Evolutionary conservation across 2,797 vertebrate genomes (phyloP).

Genomic region (Scolopax bukidnonensis): DNA sequence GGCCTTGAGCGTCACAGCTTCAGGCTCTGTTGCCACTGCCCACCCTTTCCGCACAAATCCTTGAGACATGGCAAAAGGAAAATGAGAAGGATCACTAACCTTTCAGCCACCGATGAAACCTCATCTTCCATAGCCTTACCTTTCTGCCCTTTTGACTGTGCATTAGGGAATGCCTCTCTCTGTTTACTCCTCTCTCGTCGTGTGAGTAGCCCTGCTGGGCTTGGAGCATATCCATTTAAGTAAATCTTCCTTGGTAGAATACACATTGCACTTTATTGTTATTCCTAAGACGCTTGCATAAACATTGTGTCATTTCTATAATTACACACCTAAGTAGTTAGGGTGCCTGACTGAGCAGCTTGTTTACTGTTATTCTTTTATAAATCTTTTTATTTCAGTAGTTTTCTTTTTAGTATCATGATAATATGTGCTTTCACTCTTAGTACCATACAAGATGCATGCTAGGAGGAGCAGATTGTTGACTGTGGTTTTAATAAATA

Average conservation of each 20-base stretch:
- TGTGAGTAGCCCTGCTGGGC: not conserved
- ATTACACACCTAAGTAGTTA: slow-evolving; percentile 56
- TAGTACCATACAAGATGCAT: not conserved
- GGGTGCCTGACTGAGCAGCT: slow-evolving; percentile 28
- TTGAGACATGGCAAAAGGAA: not conserved
- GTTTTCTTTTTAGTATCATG: slow-evolving; percentile 25
- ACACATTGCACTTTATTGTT: slow-evolving; percentile 37
- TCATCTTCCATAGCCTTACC: not conserved
- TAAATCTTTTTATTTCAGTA: slow-evolving; percentile 29
- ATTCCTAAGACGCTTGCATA: slow-evolving; percentile 60
- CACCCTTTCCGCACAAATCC: not conserved
- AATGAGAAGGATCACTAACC: not conserved
- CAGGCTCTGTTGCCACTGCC: not conserved
- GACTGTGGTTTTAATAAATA: slow-evolving; percentile 63
- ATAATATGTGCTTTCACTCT: slow-evolving; percentile 24
- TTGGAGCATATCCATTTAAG: slow-evolving; percentile 41
- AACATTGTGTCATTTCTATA: slow-evolving; percentile 47
- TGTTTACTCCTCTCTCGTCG: not conserved
- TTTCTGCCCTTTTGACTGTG: slow-evolving; percentile 15
- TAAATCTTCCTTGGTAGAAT: slow-evolving; percentile 35
- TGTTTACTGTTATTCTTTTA: slow-evolving; percentile 30
- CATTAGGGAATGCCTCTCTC: slow-evolving; percentile 36
- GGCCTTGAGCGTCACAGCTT: not conserved
- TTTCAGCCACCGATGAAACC: not conserved
- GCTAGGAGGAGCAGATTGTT: slow-evolving; percentile 58